Percentiles rank a stretch among this genome's conserved stretches.
Conservation (phyloP, 2,797 vertebrate genomes). For the Acanthis flammea region DNA sequence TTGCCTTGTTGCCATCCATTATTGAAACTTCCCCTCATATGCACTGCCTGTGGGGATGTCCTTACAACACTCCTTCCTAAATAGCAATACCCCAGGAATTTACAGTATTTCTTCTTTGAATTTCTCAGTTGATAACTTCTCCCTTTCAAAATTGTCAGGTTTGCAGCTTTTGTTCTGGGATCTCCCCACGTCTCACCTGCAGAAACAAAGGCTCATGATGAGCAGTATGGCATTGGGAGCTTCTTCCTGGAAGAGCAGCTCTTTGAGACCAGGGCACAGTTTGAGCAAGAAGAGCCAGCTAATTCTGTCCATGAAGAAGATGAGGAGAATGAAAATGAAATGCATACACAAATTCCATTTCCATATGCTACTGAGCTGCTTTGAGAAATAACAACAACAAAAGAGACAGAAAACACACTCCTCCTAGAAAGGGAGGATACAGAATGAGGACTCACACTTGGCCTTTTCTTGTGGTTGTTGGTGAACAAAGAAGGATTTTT, state of each 20-base stretch:
- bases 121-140: neutral
- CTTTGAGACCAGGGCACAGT: conserved; percentile 38
- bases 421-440: neutral
- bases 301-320: neutral
- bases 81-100: neutral
- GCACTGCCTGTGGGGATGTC: neutral
- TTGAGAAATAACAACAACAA: neutral
- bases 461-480: neutral
- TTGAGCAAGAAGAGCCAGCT: neutral
- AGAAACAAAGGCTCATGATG: conserved; percentile 73
- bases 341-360: neutral
- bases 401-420: neutral
- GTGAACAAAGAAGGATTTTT: neutral
- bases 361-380: conserved; percentile 9
- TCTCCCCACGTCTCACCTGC: conserved; percentile 73
- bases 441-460: neutral
- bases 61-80: neutral
- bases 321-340: conserved; percentile 41
- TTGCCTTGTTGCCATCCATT: neutral
- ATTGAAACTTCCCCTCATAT: neutral
- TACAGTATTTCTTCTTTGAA: neutral
- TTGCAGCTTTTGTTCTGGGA: conserved; percentile 81
- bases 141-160: conserved; percentile 68
- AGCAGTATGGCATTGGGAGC: conserved; percentile 73
- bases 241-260: conserved; percentile 75